phyloP scores from a whole-genome alignment of 2,113 vertebrate species.

The Planiliza haematocheilus region DNA sequence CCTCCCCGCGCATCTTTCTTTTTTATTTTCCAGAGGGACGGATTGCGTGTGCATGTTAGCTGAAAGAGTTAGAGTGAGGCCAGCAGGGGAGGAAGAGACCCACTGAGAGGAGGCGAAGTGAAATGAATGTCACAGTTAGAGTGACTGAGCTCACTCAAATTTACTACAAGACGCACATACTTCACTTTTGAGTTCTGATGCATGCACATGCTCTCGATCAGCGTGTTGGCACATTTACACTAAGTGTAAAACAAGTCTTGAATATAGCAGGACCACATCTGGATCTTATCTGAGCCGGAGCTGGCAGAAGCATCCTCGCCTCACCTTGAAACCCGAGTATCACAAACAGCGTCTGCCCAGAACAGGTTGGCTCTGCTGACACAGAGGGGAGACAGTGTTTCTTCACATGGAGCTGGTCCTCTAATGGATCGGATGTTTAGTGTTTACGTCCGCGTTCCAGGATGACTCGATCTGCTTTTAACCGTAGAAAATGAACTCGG shows the following conservation, averaged over 20 bases:
- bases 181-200: conserved; percentile 3
- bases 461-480: conserved; percentile 62
- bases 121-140: conserved; percentile 45
- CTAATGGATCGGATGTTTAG: conserved; percentile 72
- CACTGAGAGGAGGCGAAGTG: conserved; percentile 34
- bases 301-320: not conserved
- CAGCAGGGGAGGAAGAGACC: conserved; percentile 45
- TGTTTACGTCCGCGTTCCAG: conserved; percentile 72
- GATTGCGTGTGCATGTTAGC: conserved; percentile 42
- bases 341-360: conserved; percentile 5
- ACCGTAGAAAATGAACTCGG: conserved; percentile 51
- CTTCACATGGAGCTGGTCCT: conserved; percentile 48
- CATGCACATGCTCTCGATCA: not conserved
- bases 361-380: conserved; percentile 22
- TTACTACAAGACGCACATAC: conserved; percentile 13
- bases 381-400: conserved; percentile 36
- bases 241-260: not conserved
- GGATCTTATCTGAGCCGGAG: not conserved
- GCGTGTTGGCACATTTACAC: not conserved
- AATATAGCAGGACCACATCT: not conserved
- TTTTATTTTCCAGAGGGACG: conserved; percentile 42
- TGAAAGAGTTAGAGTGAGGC: conserved; percentile 26
- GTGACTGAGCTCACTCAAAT: conserved; percentile 13
- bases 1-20: conserved; percentile 16
- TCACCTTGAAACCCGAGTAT: conserved; percentile 16